phyloP scores from a whole-genome alignment of 2,797 vertebrate genomes.

The Sebastes aleutianus region DNA sequence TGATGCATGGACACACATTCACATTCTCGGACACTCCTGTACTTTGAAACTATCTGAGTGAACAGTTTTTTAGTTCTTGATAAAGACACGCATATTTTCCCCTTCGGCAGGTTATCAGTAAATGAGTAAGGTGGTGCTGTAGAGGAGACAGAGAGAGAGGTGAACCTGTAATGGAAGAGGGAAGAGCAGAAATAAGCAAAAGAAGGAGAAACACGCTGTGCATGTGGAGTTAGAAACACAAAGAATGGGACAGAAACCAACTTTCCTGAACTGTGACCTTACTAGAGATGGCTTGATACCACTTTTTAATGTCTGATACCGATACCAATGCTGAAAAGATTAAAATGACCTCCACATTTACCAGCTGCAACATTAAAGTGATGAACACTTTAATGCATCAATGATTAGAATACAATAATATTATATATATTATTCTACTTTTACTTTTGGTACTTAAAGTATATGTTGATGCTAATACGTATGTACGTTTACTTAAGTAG shows the following conservation, averaged over 20 bases:
- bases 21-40: background rate
- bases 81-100: constrained; percentile 2
- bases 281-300: too few relatives aligned
- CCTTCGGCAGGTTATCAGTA: constrained; percentile 14
- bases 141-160: background rate
- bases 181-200: background rate
- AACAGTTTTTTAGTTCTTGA: constrained; percentile 8
- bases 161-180: background rate
- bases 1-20: constrained; percentile 13
- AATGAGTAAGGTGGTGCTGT: background rate
- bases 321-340: too few relatives aligned
- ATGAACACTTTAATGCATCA: too few relatives aligned
- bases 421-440: too few relatives aligned
- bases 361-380: too few relatives aligned
- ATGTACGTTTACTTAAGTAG: too few relatives aligned
- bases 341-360: too few relatives aligned
- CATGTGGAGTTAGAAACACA: background rate
- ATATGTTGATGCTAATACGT: too few relatives aligned
- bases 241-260: background rate
- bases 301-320: too few relatives aligned
- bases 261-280: too few relatives aligned
- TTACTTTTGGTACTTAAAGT: too few relatives aligned
- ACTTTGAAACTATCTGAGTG: constrained; percentile 8
- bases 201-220: background rate
- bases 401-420: too few relatives aligned